These are phyloP conservation scores for Uropetala carovei DNA, from an alignment of 2,888 invertebrate species.

Conservation along the genomic window DNA sequence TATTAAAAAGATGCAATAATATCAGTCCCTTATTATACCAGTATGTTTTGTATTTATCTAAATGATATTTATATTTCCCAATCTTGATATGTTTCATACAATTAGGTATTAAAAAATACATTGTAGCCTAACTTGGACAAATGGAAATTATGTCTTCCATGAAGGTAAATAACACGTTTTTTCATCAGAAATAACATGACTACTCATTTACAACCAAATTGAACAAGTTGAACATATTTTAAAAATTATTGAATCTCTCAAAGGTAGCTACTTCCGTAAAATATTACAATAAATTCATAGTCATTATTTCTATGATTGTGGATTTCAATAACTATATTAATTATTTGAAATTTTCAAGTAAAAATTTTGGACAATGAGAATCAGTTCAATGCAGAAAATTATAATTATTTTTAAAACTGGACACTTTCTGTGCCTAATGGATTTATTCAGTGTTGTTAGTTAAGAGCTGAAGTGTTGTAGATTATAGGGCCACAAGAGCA, in stretches of 20 bases:
- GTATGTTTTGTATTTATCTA: conserved; percentile 54
- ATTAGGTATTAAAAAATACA: conserved; percentile 32
- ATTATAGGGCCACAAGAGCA: conserved; percentile 59
- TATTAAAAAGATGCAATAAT: conserved; percentile 40
- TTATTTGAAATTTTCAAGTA: neutral
- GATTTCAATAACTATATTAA: neutral
- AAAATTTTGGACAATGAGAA: conserved; percentile 25
- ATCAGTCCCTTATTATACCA: conserved; percentile 23
- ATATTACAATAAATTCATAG: conserved; percentile 10
- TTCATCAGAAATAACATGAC: neutral
- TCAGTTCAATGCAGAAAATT: neutral
- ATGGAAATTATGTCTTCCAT: conserved; percentile 62
- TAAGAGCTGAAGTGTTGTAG: conserved; percentile 61
- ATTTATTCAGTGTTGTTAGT: conserved; percentile 54
- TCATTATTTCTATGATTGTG: conserved; percentile 49
- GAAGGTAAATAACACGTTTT: conserved; percentile 37
- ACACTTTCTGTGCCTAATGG: conserved; percentile 53
- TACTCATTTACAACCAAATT: neutral
- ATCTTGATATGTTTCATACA: conserved; percentile 19
- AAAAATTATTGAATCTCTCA: neutral
- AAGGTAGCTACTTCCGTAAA: conserved; percentile 5
- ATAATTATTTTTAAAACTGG: conserved; percentile 51
- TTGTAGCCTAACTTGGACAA: conserved; percentile 59
- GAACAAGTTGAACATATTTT: neutral
- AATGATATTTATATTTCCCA: conserved; percentile 50